phyloP scores from a whole-genome alignment of 1,140 invertebrate genomes.

The Metopolophium dirhodum region DNA sequence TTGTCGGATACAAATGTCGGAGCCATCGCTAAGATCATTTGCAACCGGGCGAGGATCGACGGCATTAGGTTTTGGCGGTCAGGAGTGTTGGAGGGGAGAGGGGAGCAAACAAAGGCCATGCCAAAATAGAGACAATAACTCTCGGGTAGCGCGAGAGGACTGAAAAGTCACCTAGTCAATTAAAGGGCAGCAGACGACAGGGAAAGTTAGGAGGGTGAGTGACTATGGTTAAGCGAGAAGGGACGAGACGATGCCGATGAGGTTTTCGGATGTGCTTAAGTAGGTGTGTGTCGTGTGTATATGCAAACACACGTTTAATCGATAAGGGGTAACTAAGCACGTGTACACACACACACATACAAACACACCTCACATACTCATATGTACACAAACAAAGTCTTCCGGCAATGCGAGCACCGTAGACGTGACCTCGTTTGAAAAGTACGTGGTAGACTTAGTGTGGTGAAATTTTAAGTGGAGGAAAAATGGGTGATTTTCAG shows the following conservation, averaged over 20 bases:
- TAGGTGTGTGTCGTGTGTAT: background rate
- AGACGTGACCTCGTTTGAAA: background rate
- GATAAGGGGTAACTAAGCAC: background rate
- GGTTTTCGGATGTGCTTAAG: constrained; percentile 12
- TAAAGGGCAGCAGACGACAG: background rate
- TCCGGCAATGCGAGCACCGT: background rate
- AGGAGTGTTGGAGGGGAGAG: background rate
- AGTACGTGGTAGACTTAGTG: background rate
- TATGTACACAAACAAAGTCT: background rate
- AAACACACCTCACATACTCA: background rate
- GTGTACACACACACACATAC: background rate
- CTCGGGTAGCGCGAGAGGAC: background rate
- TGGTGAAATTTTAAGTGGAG: background rate
- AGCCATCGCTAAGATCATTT: background rate
- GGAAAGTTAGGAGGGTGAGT: background rate
- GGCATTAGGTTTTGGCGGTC: background rate
- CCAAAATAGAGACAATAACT: background rate
- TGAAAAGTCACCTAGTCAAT: background rate
- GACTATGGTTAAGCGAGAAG: background rate
- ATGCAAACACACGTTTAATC: constrained; percentile 25
- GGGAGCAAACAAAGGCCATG: background rate
- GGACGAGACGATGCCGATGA: background rate
- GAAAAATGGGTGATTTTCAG: background rate
- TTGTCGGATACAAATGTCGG: constrained; percentile 16
- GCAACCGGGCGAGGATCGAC: background rate